Evolutionary conservation across 2,888 invertebrate genomes (phyloP), one percentile per base, ranked within the genome.

Genomic region (Sinotaia quadrata): DNA sequence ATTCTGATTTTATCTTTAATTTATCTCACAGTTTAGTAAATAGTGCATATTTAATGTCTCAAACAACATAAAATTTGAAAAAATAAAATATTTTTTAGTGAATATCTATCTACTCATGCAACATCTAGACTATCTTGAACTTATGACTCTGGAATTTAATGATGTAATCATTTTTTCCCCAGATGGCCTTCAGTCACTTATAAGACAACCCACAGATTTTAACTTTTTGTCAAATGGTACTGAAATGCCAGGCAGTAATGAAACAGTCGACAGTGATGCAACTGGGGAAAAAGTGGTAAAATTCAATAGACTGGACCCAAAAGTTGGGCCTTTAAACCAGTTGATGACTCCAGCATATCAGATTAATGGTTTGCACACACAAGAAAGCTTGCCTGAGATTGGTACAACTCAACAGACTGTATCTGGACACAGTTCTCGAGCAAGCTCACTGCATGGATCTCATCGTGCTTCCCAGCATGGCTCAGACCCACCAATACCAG

Each of bases 101-200:
- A n/a, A n/a, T n/a, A n/a, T n/a, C n/a, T n/a, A n/a, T n/a, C n/a
- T n/a, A n/a, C n/a, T n/a, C n/a, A n/a, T n/a, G n/a, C n/a, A n/a
- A n/a, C n/a, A n/a, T n/a, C n/a, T n/a, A n/a, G n/a, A n/a, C n/a
- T n/a, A n/a, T n/a, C n/a, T n/a, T n/a, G n/a, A n/a, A n/a, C n/a
- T n/a, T n/a, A n/a, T n/a, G n/a, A n/a, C n/a, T n/a, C n/a, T n/a
- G n/a, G n/a, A n/a, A n/a, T 15, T 41, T 41, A 41, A 10, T 41
- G 41, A 12, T 15, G 18, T 10, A 12, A 41, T 41, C 18, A 18
- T 41, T 41, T 29, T 4, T 8, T 54, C 8, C 10, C 7, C 61
- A 61, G 61, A 61, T 7, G 33, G 24, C 24, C 34, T 51, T 2
- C 61, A 61, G n/a, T 61, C 61, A 49, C 49, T 61, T 18, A 34